Evolutionary conservation across 2,888 invertebrate genomes (phyloP).

Genomic region (Caenorhabditis imperialis): DNA sequence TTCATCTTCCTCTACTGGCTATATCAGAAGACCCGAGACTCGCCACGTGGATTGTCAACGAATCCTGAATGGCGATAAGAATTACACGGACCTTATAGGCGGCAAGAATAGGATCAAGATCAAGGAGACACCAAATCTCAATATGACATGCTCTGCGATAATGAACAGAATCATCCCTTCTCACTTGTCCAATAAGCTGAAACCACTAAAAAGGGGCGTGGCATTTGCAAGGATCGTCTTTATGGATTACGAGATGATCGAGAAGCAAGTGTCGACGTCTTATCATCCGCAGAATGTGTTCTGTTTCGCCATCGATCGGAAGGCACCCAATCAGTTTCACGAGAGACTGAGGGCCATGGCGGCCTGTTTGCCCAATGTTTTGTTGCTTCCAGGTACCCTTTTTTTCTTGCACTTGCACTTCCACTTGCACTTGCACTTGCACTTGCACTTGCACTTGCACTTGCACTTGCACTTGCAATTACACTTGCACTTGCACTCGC

Average conservation of each 20-base stretch:
- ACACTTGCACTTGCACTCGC: neutral
- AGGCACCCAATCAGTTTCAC: slow-evolving; percentile 45
- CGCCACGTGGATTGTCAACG: slow-evolving; percentile 38
- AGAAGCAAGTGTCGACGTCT: slow-evolving; percentile 51
- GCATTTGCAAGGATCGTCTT: slow-evolving; percentile 61
- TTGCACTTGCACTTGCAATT: no score
- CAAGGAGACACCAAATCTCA: slow-evolving; percentile 7
- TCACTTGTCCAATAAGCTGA: slow-evolving; percentile 1
- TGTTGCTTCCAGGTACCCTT: slow-evolving; percentile 42
- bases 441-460: neutral
- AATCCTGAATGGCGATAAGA: slow-evolving; percentile 33
- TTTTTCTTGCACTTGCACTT: neutral
- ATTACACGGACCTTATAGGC: slow-evolving; percentile 12
- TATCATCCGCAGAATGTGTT: slow-evolving; percentile 61
- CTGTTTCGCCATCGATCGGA: slow-evolving; percentile 60
- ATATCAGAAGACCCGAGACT: slow-evolving; percentile 33
- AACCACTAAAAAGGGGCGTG: slow-evolving; percentile 39
- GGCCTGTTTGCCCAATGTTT: slow-evolving; percentile 56
- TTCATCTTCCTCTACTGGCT: slow-evolving; percentile 6
- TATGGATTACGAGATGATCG: slow-evolving; percentile 58
- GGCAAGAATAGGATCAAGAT: slow-evolving; percentile 34
- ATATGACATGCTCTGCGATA: slow-evolving; percentile 39
- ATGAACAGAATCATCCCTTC: slow-evolving; percentile 24
- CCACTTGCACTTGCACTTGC: no score
- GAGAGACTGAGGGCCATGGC: slow-evolving; percentile 44